Percentiles rank a stretch among this genome's conserved stretches.
Evolutionary conservation across 2,888 invertebrate species (phyloP).

Genomic region (Eilema sororculum): DNA sequence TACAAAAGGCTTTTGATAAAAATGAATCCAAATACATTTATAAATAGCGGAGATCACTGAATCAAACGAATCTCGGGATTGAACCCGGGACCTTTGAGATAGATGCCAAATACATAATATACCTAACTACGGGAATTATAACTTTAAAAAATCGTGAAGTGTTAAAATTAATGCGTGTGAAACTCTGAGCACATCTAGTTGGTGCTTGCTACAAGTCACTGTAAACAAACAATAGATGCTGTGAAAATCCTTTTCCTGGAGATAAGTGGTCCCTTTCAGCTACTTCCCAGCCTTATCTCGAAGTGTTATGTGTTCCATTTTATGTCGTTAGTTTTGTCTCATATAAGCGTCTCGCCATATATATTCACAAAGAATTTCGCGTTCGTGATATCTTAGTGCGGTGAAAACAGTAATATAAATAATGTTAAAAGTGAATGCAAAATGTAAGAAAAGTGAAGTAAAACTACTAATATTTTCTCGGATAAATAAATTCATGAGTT

Average conservation of each 20-base stretch:
- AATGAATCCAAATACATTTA: too few relatives aligned
- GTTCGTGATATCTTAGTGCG: not conserved
- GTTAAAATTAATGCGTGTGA: not conserved
- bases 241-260: slow-evolving; percentile 27
- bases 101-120: too few relatives aligned
- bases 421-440: not conserved
- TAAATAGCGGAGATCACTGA: too few relatives aligned
- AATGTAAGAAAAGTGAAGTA: not conserved
- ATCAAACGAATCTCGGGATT: too few relatives aligned
- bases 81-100: not conserved
- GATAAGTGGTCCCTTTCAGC: slow-evolving; percentile 27
- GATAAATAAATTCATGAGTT: not conserved
- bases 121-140: too few relatives aligned
- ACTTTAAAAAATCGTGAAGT: too few relatives aligned
- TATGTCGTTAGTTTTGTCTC: slow-evolving; percentile 25
- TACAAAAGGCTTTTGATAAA: too few relatives aligned
- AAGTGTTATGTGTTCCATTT: slow-evolving; percentile 25
- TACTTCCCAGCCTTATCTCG: slow-evolving; percentile 28
- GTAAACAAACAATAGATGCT: slow-evolving; percentile 28
- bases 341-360: slow-evolving; percentile 31
- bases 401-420: too few relatives aligned
- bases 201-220: not conserved
- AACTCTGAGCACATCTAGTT: not conserved
- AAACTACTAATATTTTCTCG: not conserved
- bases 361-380: slow-evolving; percentile 29